These are phyloP conservation scores for Drosophila mulleri DNA, from an alignment of 2,888 invertebrate species.

Conservation along the genomic window DNA sequence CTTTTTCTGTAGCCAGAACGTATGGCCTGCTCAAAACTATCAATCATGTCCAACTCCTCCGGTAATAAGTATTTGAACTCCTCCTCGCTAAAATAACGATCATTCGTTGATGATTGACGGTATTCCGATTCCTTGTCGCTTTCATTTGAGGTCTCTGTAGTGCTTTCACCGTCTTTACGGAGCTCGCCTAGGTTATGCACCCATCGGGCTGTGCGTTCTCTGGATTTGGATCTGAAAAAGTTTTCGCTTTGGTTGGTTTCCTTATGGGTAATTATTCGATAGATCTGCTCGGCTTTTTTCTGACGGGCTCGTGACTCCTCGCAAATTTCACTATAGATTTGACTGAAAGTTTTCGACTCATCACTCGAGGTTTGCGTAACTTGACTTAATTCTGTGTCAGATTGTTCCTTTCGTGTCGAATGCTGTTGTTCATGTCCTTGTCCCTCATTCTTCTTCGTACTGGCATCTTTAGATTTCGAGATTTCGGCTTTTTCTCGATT, in stretches of 20 bases:
- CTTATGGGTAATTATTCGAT: constrained; percentile 27
- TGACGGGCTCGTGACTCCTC: constrained; percentile 55
- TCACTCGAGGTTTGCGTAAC: constrained; percentile 44
- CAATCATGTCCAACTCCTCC: constrained; percentile 23
- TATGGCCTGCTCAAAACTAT: constrained; percentile 3
- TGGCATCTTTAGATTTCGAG: not conserved
- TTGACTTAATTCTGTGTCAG: constrained; percentile 34
- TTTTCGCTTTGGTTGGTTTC: constrained; percentile 10
- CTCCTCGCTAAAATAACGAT: not conserved
- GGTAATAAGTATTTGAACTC: constrained; percentile 9
- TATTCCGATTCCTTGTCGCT: constrained; percentile 17
- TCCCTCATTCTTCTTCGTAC: not conserved
- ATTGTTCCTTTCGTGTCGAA: not conserved
- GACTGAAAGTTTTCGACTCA: constrained; percentile 58
- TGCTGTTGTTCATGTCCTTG: not conserved
- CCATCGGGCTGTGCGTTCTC: constrained; percentile 40
- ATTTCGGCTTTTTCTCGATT: not conserved
- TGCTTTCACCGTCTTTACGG: constrained; percentile 4
- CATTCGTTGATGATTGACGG: not conserved
- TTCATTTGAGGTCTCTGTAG: constrained; percentile 19
- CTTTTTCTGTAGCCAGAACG: not conserved
- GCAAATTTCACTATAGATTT: constrained; percentile 64
- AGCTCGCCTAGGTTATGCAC: constrained; percentile 13
- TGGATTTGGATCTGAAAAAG: not conserved
- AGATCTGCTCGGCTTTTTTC: constrained; percentile 46